These are phyloP conservation scores for Ceyx margarethae DNA, from an alignment of 2,113 vertebrate species.

Conservation along the genomic window DNA sequence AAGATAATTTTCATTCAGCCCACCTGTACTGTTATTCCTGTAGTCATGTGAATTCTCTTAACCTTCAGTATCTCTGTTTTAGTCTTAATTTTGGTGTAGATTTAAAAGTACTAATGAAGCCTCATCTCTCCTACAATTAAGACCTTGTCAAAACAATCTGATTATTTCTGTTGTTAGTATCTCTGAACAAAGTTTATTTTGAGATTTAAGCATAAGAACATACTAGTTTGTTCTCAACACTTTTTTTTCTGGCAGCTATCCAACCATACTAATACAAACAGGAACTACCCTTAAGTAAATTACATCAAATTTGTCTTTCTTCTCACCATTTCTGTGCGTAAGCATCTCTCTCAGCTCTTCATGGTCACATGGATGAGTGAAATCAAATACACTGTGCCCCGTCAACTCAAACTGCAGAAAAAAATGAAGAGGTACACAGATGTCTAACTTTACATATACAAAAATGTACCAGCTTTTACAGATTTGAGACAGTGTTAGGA, in stretches of 20 bases:
- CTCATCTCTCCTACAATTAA: neutral
- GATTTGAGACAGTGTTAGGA: neutral
- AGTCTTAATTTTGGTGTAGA: neutral
- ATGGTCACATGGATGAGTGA: conserved; percentile 96
- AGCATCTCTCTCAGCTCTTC: conserved; percentile 98
- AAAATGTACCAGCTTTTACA: neutral
- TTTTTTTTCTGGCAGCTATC: neutral
- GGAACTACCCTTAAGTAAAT: conserved; percentile 39
- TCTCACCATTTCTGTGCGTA: conserved; percentile 89
- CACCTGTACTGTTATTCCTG: neutral
- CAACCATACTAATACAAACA: neutral
- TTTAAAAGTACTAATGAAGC: neutral
- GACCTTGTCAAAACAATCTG: neutral
- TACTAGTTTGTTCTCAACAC: neutral
- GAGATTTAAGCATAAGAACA: neutral
- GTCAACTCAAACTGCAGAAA: conserved; percentile 91
- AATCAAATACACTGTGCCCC: conserved; percentile 96
- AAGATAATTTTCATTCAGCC: neutral
- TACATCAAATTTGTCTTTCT: conserved; percentile 27
- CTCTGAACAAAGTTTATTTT: neutral
- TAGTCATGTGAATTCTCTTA: neutral
- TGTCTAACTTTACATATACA: neutral
- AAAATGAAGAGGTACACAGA: neutral
- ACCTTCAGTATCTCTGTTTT: neutral
- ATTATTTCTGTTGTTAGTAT: neutral